Percentiles rank a stretch among this genome's conserved stretches.
Conservation (phyloP, 1,140 invertebrate genomes). For the Limonius californicus region DNA sequence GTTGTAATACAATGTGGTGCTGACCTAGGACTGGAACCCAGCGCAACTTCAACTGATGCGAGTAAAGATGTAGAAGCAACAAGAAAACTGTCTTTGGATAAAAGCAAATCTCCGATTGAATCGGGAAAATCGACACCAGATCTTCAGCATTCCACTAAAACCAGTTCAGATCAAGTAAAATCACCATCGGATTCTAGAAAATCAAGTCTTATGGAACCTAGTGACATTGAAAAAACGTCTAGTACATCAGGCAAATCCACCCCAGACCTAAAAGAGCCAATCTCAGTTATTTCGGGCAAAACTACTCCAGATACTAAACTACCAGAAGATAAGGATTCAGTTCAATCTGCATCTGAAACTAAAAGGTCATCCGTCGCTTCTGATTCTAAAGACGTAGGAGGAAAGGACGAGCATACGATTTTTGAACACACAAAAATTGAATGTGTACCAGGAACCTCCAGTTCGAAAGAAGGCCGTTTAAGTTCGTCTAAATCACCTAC, state of each 20-base stretch:
- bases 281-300: background rate
- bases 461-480: slow-evolving; percentile 15
- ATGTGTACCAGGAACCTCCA: slow-evolving; percentile 26
- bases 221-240: background rate
- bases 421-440: background rate
- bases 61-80: too few species aligned
- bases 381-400: too few species aligned
- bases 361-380: too few species aligned
- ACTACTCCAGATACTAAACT: too few species aligned
- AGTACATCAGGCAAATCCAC: background rate
- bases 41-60: too few species aligned
- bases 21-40: too few species aligned
- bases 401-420: too few species aligned
- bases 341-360: background rate
- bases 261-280: background rate
- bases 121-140: background rate
- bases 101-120: background rate
- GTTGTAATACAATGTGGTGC: too few species aligned
- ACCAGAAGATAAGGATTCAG: background rate
- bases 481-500: slow-evolving; percentile 4
- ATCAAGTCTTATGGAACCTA: background rate
- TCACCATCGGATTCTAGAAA: background rate
- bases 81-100: too few species aligned
- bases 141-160: background rate
- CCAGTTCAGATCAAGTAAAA: background rate